Evolutionary conservation across 1,140 invertebrate species (phyloP).

Genomic region (Batillaria attramentaria): DNA sequence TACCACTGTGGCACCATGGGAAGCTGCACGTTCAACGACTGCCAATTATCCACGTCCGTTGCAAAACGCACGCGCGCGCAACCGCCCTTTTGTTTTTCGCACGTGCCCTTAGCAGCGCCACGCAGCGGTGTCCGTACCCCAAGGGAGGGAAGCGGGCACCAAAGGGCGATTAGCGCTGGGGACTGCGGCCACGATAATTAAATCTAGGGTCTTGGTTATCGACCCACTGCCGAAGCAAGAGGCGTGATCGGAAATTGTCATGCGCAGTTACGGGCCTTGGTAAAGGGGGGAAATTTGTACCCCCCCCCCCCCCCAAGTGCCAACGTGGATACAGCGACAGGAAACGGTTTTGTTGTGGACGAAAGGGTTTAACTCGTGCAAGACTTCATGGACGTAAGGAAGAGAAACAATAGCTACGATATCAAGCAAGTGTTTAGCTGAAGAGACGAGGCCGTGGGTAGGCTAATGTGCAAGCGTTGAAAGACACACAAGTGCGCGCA

Average conservation of each 20-base stretch:
- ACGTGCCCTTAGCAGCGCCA: conserved; percentile 25
- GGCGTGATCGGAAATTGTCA: conserved; percentile 27
- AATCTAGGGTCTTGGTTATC: conserved; percentile 13
- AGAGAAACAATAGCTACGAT: neutral
- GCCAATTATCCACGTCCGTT: conserved; percentile 22
- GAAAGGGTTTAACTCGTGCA: no score
- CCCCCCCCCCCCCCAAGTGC: neutral
- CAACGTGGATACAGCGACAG: neutral
- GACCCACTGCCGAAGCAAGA: neutral
- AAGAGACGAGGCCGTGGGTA: neutral
- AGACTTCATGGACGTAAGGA: neutral
- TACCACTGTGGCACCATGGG: neutral
- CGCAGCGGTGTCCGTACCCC: neutral
- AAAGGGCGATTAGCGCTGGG: conserved; percentile 20
- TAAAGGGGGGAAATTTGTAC: neutral
- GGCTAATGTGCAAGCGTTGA: no score
- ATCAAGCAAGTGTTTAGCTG: neutral
- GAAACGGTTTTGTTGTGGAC: neutral
- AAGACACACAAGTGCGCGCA: no score
- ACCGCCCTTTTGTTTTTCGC: conserved; percentile 30
- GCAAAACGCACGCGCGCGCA: neutral
- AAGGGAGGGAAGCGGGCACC: conserved; percentile 16
- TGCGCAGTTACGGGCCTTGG: conserved; percentile 9
- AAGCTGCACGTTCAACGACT: neutral
- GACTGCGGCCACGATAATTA: conserved; percentile 22